A percentile compares a stretch with the other conserved stretches of the same genome.
phyloP scores from a whole-genome alignment of 2,888 invertebrate species.

The Xanthia icteritia region DNA sequence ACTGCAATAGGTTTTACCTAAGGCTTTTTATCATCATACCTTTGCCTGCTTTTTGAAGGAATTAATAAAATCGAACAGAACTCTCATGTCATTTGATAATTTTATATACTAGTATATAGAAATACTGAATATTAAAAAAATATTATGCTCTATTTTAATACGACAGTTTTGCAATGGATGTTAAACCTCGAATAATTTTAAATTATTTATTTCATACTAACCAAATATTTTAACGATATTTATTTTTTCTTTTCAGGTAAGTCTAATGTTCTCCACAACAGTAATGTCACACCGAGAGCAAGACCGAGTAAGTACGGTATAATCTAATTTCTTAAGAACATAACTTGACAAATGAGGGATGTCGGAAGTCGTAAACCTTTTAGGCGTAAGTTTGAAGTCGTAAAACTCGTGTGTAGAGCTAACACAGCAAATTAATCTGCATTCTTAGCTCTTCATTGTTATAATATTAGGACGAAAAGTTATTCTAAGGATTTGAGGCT shows the following conservation, averaged over 20 bases:
- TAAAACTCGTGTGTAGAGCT: constrained; percentile 1
- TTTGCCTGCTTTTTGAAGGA: constrained; percentile 10
- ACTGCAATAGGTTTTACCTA: background rate
- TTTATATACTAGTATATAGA: too few species aligned
- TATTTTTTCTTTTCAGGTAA: constrained; percentile 54
- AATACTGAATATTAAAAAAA: too few species aligned
- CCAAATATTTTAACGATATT: background rate
- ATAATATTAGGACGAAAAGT: background rate
- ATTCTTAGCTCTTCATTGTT: background rate
- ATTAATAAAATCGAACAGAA: background rate
- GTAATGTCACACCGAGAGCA: constrained; percentile 10
- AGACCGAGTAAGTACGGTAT: constrained; percentile 46
- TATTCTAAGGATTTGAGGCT: background rate
- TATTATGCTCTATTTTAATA: background rate
- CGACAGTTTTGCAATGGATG: background rate
- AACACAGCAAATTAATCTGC: background rate
- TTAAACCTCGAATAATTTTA: background rate
- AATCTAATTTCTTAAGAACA: constrained; percentile 45
- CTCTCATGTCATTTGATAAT: too few species aligned
- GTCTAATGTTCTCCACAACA: constrained; percentile 8
- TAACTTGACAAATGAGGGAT: constrained; percentile 38
- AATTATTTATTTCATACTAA: background rate
- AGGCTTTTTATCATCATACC: background rate
- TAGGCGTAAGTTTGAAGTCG: constrained; percentile 21
- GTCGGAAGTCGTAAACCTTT: constrained; percentile 43